Evolutionary conservation across 2,888 invertebrate genomes (phyloP).

Genomic region (Rotaria macrura): DNA sequence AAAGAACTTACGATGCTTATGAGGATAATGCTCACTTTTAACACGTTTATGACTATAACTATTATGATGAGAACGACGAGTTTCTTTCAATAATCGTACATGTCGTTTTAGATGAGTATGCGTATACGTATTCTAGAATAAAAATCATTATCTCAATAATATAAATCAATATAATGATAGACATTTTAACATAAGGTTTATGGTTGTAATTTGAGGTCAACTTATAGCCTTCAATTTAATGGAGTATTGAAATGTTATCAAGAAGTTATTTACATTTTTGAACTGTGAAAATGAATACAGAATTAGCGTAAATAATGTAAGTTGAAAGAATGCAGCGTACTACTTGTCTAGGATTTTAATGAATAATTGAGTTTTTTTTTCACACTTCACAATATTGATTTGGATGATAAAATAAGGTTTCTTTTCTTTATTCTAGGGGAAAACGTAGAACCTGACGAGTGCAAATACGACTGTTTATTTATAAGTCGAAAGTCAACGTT

Average conservation of each 20-base stretch:
- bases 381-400: too few species aligned
- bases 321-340: background rate
- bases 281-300: background rate
- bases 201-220: background rate
- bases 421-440: too few species aligned
- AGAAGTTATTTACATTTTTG: background rate
- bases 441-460: too few species aligned
- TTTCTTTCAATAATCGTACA: background rate
- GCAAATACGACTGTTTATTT: too few species aligned
- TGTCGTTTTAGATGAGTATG: background rate
- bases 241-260: background rate
- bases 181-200: background rate
- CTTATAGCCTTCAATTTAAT: background rate
- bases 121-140: background rate
- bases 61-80: background rate
- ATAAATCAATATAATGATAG: background rate
- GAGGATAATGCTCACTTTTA: background rate
- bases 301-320: background rate
- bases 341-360: background rate
- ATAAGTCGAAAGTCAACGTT: too few species aligned
- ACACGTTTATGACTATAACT: slow-evolving; percentile 15
- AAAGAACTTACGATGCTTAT: background rate
- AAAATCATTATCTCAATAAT: background rate
- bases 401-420: too few species aligned
- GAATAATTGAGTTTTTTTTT: background rate